Conservation (phyloP, 2,113 vertebrate genomes). For the Carassius gibelio region DNA sequence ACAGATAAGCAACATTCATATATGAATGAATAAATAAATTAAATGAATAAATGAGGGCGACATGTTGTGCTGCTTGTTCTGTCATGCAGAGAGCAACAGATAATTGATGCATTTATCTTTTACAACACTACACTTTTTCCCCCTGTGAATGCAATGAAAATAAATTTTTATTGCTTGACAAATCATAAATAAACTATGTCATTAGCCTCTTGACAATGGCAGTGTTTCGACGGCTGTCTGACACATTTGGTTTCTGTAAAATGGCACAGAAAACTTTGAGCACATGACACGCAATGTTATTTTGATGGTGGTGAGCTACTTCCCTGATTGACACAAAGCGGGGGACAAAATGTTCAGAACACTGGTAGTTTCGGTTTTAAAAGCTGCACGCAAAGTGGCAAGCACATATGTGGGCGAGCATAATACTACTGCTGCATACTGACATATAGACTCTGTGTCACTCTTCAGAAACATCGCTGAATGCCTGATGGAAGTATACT, state of each 20-base stretch:
- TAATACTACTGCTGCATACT: constrained; percentile 31
- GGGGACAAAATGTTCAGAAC: constrained; percentile 73
- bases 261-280: no score
- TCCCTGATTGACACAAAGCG: constrained; percentile 66
- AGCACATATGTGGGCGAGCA: constrained; percentile 7
- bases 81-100: neutral
- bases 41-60: no score
- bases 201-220: neutral
- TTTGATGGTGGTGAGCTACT: constrained; percentile 63
- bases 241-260: neutral
- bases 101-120: neutral
- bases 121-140: no score
- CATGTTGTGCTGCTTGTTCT: neutral
- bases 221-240: neutral
- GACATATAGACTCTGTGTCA: constrained; percentile 8
- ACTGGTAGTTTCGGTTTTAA: constrained; percentile 66
- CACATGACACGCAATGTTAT: constrained; percentile 43
- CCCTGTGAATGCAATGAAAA: neutral
- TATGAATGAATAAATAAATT: no score
- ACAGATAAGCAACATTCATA: no score
- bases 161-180: neutral
- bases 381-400: constrained; percentile 8
- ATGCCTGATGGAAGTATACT: neutral
- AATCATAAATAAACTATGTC: neutral
- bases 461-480: no score